Evolutionary conservation across 2,797 vertebrate species (phyloP), one percentile per base, ranked within the genome.

Genomic region (Danio tinwini): DNA sequence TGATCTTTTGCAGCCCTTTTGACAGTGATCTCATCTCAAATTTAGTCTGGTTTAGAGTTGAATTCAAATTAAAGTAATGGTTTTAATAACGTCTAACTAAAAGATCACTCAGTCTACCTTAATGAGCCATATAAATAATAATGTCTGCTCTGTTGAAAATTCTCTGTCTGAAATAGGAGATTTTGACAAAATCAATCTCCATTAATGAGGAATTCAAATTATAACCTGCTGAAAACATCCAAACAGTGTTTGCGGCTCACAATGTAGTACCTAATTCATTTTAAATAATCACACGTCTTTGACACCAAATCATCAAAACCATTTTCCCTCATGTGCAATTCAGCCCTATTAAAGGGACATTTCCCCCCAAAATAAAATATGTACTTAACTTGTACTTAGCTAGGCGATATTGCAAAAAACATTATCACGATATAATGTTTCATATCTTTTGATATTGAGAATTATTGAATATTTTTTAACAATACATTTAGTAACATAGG

Each of bases 141-240:
- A 29, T 5, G 11, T 69, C 64, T 77, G 53, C 11, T 44, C 13
- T 11, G 5, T 49, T 58, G 2, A 77, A 68, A 19, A 39, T 50
- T 17, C 2, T 1, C 2, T 1, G 7, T 29, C 62, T 65, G 74
- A 55, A 9, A 55, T 12, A 1, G 42, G 17, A 55, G 50, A 55
- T 55, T 55, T 10, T 29, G 39, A 56, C 44, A 21, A 17, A 50
- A 69, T 37, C 42, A 10, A 29, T 72, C 40, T 50, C n/a, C 55
- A 59, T 69, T 50, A 49, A 59, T 77, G n/a, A 69, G 53, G 44
- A 58, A 59, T 37, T 44, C 11, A n/a, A 55, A 76, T 67, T 47
- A 56, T 21, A 65, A 56, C 19, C 19, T 65, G 13, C 44, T 49
- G 55, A 13, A 77, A 68, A 58, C 64, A 40, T 59, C 44, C 17